These are phyloP conservation scores for Catostylus mosaicus DNA, from an alignment of 30 jellyfish, hydroid and myxozoan genomes.

Conservation along the genomic window DNA sequence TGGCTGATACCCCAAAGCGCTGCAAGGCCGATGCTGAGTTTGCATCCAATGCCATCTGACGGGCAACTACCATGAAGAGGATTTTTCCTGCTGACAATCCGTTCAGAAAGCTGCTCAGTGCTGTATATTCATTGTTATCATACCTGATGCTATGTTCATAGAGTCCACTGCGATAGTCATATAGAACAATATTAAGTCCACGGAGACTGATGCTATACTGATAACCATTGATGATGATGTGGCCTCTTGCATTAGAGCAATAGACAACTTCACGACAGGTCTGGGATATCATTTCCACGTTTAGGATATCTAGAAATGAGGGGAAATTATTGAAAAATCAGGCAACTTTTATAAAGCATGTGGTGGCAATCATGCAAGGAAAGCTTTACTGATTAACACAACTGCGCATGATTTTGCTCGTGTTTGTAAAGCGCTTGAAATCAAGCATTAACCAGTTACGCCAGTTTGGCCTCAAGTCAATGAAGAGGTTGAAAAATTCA, in stretches of 20 bases:
- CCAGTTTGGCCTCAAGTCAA: constrained; percentile 57
- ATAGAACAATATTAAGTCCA: constrained; percentile 38
- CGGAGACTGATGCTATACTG: constrained; percentile 36
- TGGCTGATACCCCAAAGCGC: constrained; percentile 45
- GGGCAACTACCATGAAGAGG: constrained; percentile 33
- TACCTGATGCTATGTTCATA: constrained; percentile 26
- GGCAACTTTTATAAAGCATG: too few species aligned
- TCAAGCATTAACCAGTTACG: constrained; percentile 15
- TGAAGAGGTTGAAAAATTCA: constrained; percentile 49
- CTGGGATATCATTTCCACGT: constrained; percentile 23
- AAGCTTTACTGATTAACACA: too few species aligned
- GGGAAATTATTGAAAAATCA: not conserved
- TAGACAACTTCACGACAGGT: not conserved
- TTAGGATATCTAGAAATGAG: constrained; percentile 3
- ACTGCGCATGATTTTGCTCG: constrained; percentile 30
- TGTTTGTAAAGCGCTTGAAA: constrained; percentile 8
- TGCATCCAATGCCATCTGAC: not conserved
- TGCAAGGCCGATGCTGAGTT: constrained; percentile 19
- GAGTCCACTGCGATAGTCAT: constrained; percentile 57
- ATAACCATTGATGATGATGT: constrained; percentile 39
- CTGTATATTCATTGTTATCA: not conserved
- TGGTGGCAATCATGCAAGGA: too few species aligned
- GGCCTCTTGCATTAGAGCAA: constrained; percentile 14
- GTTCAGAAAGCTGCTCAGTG: not conserved
- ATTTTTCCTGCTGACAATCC: constrained; percentile 29